Percentiles rank a stretch among this genome's conserved stretches.
phyloP scores from a whole-genome alignment of 2,113 vertebrate genomes.

The Pagrus major region DNA sequence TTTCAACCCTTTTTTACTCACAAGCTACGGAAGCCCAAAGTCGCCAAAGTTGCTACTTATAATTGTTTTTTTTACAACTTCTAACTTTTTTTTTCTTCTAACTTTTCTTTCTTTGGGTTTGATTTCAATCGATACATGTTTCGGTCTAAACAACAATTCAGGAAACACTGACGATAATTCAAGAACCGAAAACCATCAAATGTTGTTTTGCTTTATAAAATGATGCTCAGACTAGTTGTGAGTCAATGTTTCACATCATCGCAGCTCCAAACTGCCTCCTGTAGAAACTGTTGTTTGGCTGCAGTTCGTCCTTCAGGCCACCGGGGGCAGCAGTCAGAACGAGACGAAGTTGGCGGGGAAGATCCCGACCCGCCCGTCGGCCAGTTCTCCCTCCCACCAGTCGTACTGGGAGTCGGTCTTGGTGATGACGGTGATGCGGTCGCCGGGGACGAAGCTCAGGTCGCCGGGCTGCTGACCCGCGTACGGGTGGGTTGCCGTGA shows the following conservation, averaged over 20 bases:
- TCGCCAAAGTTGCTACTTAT: too few species aligned
- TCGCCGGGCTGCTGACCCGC: conserved; percentile 92
- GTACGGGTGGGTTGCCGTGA: conserved; percentile 87
- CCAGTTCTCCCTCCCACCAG: conserved; percentile 95
- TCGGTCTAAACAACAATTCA: too few species aligned
- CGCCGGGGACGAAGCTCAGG: conserved; percentile 90
- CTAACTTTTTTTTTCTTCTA: too few species aligned
- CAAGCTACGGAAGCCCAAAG: background rate
- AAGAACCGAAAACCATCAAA: too few species aligned
- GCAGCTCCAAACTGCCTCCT: too few species aligned
- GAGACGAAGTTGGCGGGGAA: conserved; percentile 97
- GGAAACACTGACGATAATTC: too few species aligned
- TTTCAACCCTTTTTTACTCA: background rate
- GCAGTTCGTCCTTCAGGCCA: background rate
- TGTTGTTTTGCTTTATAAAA: too few species aligned
- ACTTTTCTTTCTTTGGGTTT: too few species aligned
- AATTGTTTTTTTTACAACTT: too few species aligned
- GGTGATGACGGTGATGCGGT: conserved; percentile 90
- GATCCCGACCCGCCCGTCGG: conserved; percentile 88
- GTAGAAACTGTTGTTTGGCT: background rate
- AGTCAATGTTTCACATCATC: too few species aligned
- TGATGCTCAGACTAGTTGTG: too few species aligned
- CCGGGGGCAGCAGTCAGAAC: conserved; percentile 44
- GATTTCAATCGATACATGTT: too few species aligned
- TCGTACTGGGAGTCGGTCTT: conserved; percentile 93